Conservation (phyloP, 1,140 invertebrate species). For the Microplitis demolitor region DNA sequence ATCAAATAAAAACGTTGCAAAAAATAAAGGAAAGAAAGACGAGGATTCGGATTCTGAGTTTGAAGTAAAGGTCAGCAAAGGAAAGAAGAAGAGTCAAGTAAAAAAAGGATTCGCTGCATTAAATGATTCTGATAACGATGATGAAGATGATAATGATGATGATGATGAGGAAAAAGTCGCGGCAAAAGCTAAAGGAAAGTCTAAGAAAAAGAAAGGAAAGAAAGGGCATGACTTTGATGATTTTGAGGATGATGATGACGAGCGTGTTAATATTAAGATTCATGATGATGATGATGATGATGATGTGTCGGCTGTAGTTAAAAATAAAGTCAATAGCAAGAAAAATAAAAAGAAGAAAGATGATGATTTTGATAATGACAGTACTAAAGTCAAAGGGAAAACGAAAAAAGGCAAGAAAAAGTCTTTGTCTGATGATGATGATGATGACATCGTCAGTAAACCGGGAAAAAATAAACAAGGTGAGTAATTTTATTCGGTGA, state of each 20-base stretch:
- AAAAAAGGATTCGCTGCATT: background rate
- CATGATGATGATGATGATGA: conserved; percentile 49
- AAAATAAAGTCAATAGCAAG: conserved; percentile 48
- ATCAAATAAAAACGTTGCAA: background rate
- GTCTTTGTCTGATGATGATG: conserved; percentile 56
- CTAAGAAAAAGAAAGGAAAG: conserved; percentile 41
- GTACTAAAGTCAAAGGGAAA: conserved; percentile 59
- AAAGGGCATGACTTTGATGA: conserved; percentile 44
- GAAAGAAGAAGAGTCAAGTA: background rate
- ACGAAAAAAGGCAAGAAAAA: conserved; percentile 60
- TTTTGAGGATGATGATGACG: conserved; percentile 34
- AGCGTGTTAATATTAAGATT: conserved; percentile 1
- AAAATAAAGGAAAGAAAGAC: background rate
- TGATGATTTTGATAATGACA: conserved; percentile 52
- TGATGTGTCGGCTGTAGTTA: conserved; percentile 47
- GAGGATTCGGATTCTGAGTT: background rate
- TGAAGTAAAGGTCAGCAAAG: background rate
- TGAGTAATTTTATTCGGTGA: conserved; percentile 41
- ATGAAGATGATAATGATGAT: background rate
- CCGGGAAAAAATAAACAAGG: conserved; percentile 60
- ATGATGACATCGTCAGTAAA: conserved; percentile 32
- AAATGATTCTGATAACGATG: too few species aligned
- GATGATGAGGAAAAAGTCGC: conserved; percentile 62
- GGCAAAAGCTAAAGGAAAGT: conserved; percentile 43
- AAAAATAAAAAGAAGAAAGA: conserved; percentile 61